Conservation (phyloP, 35 echinoderm and acorn worm genomes). For the Hemicentrotus pulcherrimus region DNA sequence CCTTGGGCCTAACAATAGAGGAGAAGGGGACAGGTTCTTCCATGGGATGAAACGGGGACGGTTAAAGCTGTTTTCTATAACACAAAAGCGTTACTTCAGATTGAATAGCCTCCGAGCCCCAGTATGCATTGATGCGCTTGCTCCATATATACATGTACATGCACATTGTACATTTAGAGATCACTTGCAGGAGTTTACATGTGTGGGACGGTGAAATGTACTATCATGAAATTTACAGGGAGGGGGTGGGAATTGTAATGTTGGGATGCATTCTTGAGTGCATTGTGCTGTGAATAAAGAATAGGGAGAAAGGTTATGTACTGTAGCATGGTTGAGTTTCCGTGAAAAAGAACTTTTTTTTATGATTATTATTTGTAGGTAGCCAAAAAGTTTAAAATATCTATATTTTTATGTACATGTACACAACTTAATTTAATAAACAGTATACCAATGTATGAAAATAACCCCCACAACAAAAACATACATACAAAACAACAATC, state of each 20-base stretch:
- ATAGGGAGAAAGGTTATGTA: background rate
- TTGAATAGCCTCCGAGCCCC: slow-evolving; percentile 20
- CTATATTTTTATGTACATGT: too few relatives aligned
- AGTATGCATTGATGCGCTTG: slow-evolving; percentile 9
- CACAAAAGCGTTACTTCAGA: background rate
- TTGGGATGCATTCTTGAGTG: background rate
- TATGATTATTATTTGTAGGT: too few relatives aligned
- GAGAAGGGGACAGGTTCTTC: slow-evolving; percentile 34
- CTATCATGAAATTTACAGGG: background rate
- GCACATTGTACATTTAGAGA: background rate
- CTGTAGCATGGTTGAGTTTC: background rate
- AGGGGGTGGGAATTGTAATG: background rate
- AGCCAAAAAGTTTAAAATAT: too few relatives aligned
- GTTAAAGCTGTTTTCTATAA: slow-evolving; percentile 16
- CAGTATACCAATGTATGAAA: too few relatives aligned
- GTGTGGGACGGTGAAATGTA: background rate
- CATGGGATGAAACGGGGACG: background rate
- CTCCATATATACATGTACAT: background rate
- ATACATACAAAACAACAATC: too few relatives aligned
- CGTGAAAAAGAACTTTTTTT: background rate
- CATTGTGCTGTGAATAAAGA: background rate
- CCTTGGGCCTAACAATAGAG: slow-evolving; percentile 20
- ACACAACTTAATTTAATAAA: too few relatives aligned
- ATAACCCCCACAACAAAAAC: too few relatives aligned
- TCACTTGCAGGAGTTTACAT: background rate